Conservation (phyloP, 1,140 invertebrate species). For the Dreissena polymorpha region DNA sequence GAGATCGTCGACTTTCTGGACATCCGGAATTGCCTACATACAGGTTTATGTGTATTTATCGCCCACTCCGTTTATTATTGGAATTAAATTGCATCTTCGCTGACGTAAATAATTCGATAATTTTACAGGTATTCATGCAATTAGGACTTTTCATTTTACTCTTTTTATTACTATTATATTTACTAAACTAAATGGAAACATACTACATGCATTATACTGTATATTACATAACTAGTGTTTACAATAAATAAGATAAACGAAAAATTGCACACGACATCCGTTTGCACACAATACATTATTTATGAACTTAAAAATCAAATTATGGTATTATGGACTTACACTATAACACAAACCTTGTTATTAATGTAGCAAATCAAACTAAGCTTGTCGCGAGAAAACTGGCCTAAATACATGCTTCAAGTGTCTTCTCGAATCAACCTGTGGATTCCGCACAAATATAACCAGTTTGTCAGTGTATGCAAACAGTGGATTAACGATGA, state of each 20-base stretch:
- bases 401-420: no score
- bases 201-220: not conserved
- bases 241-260: not conserved
- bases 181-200: not conserved
- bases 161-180: not conserved
- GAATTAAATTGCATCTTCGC: not conserved
- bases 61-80: constrained; percentile 75
- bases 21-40: constrained; percentile 88
- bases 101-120: not conserved
- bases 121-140: not conserved
- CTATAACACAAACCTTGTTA: no score
- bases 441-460: no score
- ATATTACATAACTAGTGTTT: not conserved
- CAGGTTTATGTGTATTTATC: constrained; percentile 78
- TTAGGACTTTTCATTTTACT: not conserved
- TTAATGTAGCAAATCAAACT: no score
- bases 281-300: no score
- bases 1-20: constrained; percentile 90
- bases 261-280: no score
- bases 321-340: no score
- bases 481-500: no score
- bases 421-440: no score
- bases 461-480: no score
- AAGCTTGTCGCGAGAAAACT: no score
- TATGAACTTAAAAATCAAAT: no score